Evolutionary conservation across 2,113 vertebrate species (phyloP), one percentile per base, ranked within the genome.

Genomic region (Collichthys lucidus): DNA sequence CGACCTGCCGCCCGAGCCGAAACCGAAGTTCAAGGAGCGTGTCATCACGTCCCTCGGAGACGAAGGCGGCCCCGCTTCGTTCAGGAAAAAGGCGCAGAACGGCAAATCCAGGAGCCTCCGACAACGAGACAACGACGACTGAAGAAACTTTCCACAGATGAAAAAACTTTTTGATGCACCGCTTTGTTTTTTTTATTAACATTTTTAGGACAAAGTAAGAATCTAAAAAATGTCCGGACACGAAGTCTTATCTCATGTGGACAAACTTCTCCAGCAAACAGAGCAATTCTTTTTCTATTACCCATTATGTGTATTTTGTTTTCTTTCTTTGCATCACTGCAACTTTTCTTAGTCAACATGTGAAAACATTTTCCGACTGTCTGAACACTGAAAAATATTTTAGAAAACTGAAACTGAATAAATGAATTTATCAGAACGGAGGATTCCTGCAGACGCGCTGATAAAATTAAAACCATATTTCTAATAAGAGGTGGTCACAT

Each of bases 81-180:
- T 99, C 91, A 97, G 96, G 91, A 99, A 96, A 91, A 97, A 96
- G 91, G 83, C 95, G 24, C 97, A 97, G 90, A 99, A 97, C 84
- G 96, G 96, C 73, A 99, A 96, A 92, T 95, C 96, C 80, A 95
- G 97, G 91, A 97, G 96, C 83, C 92, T 99, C 78, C 95, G 98
- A 49, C 96, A 97, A 88, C 96, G 98, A 91, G 96, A 94, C 49
- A 88, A 91, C 5, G 96, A 99, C 56, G 96, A 98, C 29, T 98
- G 93, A 96, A 40, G 0, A 10, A 22, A 74, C 69, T 75, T 79
- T 79, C 24, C 42, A 52, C 44, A 60, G 66, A 65, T 46, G 35
- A 53, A 56, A n/a, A 77, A 74, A 26, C 42, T 69, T 17, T 29
- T 57, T 22, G 12, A 40, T 12, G 50, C 15, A 44, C 3, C 5